Percentiles rank a stretch among this genome's conserved stretches.
phyloP scores from a whole-genome alignment of 2,797 vertebrate genomes.

The Enteromius treurensis region DNA sequence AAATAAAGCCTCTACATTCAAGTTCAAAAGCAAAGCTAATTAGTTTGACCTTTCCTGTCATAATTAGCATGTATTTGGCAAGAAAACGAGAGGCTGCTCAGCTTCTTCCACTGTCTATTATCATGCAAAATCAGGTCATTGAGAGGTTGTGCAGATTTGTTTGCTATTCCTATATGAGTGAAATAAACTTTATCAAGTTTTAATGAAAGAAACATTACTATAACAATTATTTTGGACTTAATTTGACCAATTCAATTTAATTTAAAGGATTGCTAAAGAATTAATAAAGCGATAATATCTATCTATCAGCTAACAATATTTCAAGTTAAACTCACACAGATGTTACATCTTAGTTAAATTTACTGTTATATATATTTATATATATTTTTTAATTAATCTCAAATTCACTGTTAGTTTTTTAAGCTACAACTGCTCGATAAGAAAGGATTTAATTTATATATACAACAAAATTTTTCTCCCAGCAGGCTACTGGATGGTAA shows the following conservation, averaged over 20 bases:
- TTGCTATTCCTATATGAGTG: conserved; percentile 41
- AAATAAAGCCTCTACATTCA: conserved; percentile 64
- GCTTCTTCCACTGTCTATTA: conserved; percentile 69
- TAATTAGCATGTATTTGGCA: conserved; percentile 73
- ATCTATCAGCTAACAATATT: not conserved
- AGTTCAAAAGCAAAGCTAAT: conserved; percentile 79
- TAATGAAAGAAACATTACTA: not conserved
- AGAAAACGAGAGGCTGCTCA: conserved; percentile 57
- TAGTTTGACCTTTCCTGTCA: conserved; percentile 82
- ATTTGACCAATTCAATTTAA: not conserved
- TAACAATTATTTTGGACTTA: not conserved
- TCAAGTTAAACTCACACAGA: not conserved
- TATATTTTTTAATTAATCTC: not conserved
- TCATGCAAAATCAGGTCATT: conserved; percentile 70
- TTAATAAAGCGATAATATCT: not conserved
- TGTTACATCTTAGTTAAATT: not conserved
- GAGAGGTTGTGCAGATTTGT: conserved; percentile 58
- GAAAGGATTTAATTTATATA: not conserved
- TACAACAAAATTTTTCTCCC: conserved; percentile 21
- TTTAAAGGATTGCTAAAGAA: not conserved
- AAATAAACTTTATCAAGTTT: conserved; percentile 17
- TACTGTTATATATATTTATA: too few relatives aligned
- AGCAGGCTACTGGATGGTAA: not conserved
- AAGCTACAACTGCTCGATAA: not conserved
- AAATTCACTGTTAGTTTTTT: not conserved